These are phyloP conservation scores for Abscondita cerata DNA, from an alignment of 2,888 invertebrate genomes.

Conservation along the genomic window DNA sequence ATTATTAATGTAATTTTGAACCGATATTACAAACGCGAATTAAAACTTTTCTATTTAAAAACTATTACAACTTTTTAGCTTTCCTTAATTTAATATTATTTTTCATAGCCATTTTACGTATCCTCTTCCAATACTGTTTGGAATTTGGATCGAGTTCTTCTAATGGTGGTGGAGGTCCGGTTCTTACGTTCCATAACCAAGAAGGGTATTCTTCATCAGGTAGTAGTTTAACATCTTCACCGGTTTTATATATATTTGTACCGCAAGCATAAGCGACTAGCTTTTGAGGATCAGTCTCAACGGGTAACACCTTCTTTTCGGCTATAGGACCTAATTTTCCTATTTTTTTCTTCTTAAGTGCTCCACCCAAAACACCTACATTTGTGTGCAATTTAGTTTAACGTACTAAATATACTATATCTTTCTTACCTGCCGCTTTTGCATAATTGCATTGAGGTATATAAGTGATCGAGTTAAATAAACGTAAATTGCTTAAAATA, in stretches of 20 bases:
- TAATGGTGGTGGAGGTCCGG: conserved; percentile 68
- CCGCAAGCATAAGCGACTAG: conserved; percentile 84
- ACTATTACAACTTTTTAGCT: conserved; percentile 65
- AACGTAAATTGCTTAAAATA: not conserved
- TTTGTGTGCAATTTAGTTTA: not conserved
- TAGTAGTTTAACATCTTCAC: conserved; percentile 80
- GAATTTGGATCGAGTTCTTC: conserved; percentile 80
- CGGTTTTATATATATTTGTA: conserved; percentile 80
- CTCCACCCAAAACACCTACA: conserved; percentile 55
- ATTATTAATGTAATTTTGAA: too few relatives aligned
- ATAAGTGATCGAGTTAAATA: not conserved
- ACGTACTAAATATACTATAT: not conserved
- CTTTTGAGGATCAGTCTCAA: conserved; percentile 83
- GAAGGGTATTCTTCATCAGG: conserved; percentile 87
- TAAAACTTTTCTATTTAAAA: not conserved
- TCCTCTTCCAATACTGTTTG: conserved; percentile 81
- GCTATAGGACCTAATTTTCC: conserved; percentile 68
- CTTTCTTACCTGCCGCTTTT: conserved; percentile 5
- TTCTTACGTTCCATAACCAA: conserved; percentile 85
- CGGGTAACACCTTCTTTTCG: conserved; percentile 78
- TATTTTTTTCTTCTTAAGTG: conserved; percentile 66
- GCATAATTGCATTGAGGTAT: conserved; percentile 4
- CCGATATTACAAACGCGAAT: too few relatives aligned
- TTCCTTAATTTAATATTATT: conserved; percentile 69
- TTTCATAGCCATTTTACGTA: conserved; percentile 69